phyloP scores from a whole-genome alignment of 2,888 invertebrate species.

The Tigriopus californicus region DNA sequence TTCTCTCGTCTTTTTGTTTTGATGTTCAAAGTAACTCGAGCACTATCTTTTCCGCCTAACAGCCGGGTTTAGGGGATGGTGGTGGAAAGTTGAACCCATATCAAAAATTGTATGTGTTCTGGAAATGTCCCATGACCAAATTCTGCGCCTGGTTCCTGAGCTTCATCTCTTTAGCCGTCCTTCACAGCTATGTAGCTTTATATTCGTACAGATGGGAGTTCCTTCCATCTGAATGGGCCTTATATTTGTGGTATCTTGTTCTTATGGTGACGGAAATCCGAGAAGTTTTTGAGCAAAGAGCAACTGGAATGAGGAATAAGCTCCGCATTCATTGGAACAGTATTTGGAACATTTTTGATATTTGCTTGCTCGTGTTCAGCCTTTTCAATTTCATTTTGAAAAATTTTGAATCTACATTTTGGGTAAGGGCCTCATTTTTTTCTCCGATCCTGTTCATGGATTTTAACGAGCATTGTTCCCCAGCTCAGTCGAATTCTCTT shows the following conservation, averaged over 20 bases:
- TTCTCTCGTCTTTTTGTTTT: too few species aligned
- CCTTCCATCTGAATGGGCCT: slow-evolving; percentile 24
- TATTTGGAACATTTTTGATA: slow-evolving; percentile 24
- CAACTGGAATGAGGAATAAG: slow-evolving; percentile 21
- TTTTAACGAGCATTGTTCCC: too few species aligned
- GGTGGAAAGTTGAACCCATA: slow-evolving; percentile 19
- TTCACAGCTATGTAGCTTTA: slow-evolving; percentile 28
- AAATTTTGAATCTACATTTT: slow-evolving; percentile 19
- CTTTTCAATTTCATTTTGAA: too few species aligned
- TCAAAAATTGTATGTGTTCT: slow-evolving; percentile 25
- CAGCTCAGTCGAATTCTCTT: slow-evolving; percentile 26
- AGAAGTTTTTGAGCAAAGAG: slow-evolving; percentile 20
- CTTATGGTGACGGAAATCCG: slow-evolving; percentile 25
- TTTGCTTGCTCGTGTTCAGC: slow-evolving; percentile 16
- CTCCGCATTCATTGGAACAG: slow-evolving; percentile 25
- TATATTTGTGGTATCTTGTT: slow-evolving; percentile 26
- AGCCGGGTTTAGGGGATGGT: slow-evolving; percentile 19
- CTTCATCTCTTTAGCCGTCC: slow-evolving; percentile 25
- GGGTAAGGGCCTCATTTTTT: slow-evolving; percentile 15
- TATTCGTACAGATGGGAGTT: slow-evolving; percentile 24
- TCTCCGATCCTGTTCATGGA: too few species aligned
- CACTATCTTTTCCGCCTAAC: slow-evolving; percentile 9
- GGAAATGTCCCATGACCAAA: slow-evolving; percentile 27
- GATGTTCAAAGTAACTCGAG: too few species aligned
- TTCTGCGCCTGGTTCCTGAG: slow-evolving; percentile 23